These are phyloP conservation scores for Pristionchus maxplancki DNA, from an alignment of 2,888 invertebrate genomes.

Conservation along the genomic window DNA sequence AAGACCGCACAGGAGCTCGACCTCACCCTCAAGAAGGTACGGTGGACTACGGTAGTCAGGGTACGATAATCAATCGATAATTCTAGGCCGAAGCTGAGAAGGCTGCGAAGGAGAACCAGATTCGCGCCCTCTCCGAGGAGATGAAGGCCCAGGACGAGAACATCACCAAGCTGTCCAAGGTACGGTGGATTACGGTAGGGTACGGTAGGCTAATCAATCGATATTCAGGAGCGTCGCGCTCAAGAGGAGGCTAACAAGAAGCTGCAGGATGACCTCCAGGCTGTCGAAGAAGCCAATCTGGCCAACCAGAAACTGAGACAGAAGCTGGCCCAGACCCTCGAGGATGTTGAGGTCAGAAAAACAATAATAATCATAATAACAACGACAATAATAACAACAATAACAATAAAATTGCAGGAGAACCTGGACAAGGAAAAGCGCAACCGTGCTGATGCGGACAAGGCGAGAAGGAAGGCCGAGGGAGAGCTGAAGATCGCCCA, in stretches of 20 bases:
- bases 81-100: slow-evolving; percentile 74
- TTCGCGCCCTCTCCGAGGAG: slow-evolving; percentile 84
- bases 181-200: slow-evolving; percentile 53
- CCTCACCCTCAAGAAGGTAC: slow-evolving; percentile 60
- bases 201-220: slow-evolving; percentile 65
- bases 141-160: slow-evolving; percentile 97
- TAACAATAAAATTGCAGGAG: no score
- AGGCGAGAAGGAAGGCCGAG: slow-evolving; percentile 76
- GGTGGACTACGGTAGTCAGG: not conserved
- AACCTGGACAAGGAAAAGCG: slow-evolving; percentile 77
- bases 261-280: slow-evolving; percentile 80
- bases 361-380: no score
- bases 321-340: slow-evolving; percentile 77
- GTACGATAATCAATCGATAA: slow-evolving; percentile 56
- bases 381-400: no score
- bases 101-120: slow-evolving; percentile 74
- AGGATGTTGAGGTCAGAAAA: slow-evolving; percentile 62
- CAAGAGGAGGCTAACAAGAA: slow-evolving; percentile 58
- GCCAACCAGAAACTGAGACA: slow-evolving; percentile 76
- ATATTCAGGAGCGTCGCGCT: slow-evolving; percentile 43
- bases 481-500: slow-evolving; percentile 78
- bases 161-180: slow-evolving; percentile 73
- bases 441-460: slow-evolving; percentile 76
- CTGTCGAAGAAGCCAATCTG: slow-evolving; percentile 88
- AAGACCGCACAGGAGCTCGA: slow-evolving; percentile 74